phyloP scores from a whole-genome alignment of 2,888 invertebrate species.

The Nephrocerus scutellatus region DNA sequence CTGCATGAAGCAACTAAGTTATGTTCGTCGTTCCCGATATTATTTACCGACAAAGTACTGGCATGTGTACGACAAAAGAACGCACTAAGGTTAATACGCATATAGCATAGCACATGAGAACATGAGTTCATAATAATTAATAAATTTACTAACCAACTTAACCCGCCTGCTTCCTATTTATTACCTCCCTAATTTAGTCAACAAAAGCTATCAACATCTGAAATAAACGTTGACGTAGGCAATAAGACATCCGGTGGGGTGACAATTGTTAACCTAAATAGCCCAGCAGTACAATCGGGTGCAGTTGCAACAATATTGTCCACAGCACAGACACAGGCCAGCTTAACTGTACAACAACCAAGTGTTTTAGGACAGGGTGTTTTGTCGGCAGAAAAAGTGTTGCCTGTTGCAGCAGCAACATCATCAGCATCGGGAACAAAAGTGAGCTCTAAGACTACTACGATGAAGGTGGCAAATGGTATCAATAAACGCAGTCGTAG shows the following conservation, averaged over 20 bases:
- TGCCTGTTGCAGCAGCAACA: conserved; percentile 18
- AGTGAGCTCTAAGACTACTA: conserved; percentile 22
- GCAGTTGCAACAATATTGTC: conserved; percentile 21
- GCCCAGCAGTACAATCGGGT: conserved; percentile 33
- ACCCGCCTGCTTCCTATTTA: neutral
- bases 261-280: conserved; percentile 71
- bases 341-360: neutral
- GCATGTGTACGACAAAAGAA: conserved; percentile 64
- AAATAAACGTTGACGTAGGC: conserved; percentile 52
- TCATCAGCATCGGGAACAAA: conserved; percentile 22
- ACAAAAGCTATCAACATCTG: conserved; percentile 34
- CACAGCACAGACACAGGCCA: conserved; percentile 19
- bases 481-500: conserved; percentile 32
- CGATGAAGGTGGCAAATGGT: conserved; percentile 25
- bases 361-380: neutral
- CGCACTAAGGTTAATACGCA: conserved; percentile 40
- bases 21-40: conserved; percentile 70
- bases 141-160: neutral
- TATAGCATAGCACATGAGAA: neutral
- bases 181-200: conserved; percentile 32
- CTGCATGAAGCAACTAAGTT: conserved; percentile 74
- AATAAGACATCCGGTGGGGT: conserved; percentile 68
- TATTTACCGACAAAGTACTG: conserved; percentile 74
- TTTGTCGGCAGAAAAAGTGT: conserved; percentile 4
- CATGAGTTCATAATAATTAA: neutral